Evolutionary conservation across 2,113 vertebrate species (phyloP), one percentile per base, ranked within the genome.

Genomic region (Rhagologus leucostigma): DNA sequence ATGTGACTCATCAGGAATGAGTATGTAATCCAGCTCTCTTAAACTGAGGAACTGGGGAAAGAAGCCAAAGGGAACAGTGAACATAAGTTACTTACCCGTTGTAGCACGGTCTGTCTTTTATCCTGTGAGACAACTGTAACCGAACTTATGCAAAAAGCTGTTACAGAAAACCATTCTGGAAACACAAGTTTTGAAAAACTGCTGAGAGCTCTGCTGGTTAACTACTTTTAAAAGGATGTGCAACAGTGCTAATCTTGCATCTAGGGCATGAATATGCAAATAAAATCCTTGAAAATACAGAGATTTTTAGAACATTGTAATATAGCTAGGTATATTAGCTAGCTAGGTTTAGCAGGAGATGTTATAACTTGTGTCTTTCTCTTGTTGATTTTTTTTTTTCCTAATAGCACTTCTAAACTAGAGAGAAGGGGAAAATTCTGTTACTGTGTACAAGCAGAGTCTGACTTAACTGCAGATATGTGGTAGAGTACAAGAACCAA

Each of bases 1-100:
- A 92, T 88, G 93, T 92, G 90, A 92, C 73, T 94, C 79, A 46
- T 60, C 74, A 95, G 88, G 70, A 75, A 39, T 6, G 29, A 62
- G 33, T 85, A 52, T 93, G 32, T 75, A 87, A 92, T 84, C 81
- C 77, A 73, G 27, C 46, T 78, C 44, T 87, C 68, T 93, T 30
- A 55, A 92, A 88, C 71, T 75, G 76, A 84, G 62, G 14, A 93
- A 44, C 44, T 81, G 71, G 50, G 65, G 69, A 77, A 92, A 80
- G 87, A 91, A 88, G 90, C 84, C 74, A 85, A 90, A 50, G 77
- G 47, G 62, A 87, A 57, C 16, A 81, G 47, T 41, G 60, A 90
- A 74, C 42, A 24, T 49, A 75, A 87, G 67, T 84, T 75, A 62
- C 33, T 86, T 89, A 74, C 21, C 15, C 33, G 50, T 84, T 73